These are phyloP conservation scores for Terrapene triunguis DNA, from an alignment of 2,113 vertebrate species.

Conservation along the genomic window DNA sequence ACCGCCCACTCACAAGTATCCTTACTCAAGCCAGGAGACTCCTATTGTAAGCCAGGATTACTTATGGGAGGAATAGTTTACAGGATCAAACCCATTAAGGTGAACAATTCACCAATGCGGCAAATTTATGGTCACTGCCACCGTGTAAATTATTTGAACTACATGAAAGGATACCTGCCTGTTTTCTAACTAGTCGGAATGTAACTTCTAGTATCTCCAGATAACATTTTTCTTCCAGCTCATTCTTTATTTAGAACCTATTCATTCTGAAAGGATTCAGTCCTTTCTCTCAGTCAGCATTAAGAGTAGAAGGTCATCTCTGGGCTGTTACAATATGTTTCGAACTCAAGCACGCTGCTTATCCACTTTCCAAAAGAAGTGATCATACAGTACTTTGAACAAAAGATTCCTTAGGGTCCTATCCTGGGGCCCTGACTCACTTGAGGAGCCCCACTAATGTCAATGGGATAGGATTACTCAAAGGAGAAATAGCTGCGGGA, in stretches of 20 bases:
- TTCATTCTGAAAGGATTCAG: background rate
- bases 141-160: background rate
- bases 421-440: background rate
- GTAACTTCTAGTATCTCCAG: conserved; percentile 15
- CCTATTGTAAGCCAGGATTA: background rate
- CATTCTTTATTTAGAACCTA: background rate
- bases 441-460: background rate
- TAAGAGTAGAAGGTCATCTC: background rate
- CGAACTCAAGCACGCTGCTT: background rate
- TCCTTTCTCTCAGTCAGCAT: background rate
- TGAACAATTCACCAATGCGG: background rate
- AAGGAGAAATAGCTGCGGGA: background rate
- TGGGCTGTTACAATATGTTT: conserved; percentile 11
- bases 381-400: background rate
- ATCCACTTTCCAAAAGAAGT: background rate
- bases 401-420: background rate
- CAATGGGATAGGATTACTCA: background rate
- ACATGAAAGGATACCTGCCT: background rate
- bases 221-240: background rate
- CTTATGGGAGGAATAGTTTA: background rate
- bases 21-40: background rate
- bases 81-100: background rate
- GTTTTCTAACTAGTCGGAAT: background rate
- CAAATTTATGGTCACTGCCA: rapidly evolving
- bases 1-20: rapidly evolving